Evolutionary conservation across 1,140 invertebrate species (phyloP).

Genomic region (Neodiprion virginianus): DNA sequence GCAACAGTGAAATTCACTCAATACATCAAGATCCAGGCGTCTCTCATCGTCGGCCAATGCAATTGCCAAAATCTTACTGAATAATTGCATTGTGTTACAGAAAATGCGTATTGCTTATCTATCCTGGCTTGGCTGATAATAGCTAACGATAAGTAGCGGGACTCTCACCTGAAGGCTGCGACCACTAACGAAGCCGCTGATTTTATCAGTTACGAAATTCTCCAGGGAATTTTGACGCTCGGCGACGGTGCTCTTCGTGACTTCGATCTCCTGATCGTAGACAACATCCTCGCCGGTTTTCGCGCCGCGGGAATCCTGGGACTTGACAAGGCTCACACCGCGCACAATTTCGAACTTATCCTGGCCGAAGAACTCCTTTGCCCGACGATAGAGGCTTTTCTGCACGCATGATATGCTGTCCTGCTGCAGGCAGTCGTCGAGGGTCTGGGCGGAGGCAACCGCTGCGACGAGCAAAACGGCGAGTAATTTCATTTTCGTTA

Average conservation of each 20-base stretch:
- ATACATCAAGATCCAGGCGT: background rate
- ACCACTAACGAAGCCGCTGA: conserved; percentile 66
- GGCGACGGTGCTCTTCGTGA: conserved; percentile 56
- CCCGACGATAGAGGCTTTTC: conserved; percentile 65
- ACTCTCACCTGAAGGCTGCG: conserved; percentile 59
- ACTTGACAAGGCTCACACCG: conserved; percentile 66
- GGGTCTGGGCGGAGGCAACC: conserved; percentile 36
- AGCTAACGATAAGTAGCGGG: background rate
- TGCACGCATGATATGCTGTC: conserved; percentile 74
- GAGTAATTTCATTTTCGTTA: conserved; percentile 26
- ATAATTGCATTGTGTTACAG: background rate
- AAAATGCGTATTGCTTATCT: background rate
- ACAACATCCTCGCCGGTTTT: conserved; percentile 55
- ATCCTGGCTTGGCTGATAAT: background rate
- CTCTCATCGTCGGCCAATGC: background rate
- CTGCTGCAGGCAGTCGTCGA: conserved; percentile 66
- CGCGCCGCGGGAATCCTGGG: conserved; percentile 45
- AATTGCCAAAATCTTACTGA: background rate
- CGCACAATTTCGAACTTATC: conserved; percentile 65
- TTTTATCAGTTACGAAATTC: conserved; percentile 65
- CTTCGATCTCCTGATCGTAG: conserved; percentile 59
- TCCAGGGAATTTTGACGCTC: conserved; percentile 67
- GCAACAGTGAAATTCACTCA: too few species aligned
- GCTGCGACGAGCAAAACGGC: conserved; percentile 38
- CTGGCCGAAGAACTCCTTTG: conserved; percentile 68